Base-by-base conservation (phyloP, 2,888 invertebrate genomes). In the Acleris cristana region DNA sequence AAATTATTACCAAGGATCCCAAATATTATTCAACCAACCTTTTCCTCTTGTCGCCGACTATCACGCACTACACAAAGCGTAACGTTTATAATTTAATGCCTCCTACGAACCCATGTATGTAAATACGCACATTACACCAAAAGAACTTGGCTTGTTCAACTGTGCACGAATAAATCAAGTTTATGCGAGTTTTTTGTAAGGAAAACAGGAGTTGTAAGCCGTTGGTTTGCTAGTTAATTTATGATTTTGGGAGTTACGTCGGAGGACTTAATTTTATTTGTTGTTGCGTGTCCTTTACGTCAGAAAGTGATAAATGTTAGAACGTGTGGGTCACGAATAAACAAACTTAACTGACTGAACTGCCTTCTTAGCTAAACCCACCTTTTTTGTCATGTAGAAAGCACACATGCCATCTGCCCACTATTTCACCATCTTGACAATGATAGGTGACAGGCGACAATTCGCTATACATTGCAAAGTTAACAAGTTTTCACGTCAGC, bases 61-160 rank as follows among this genome's bases (percentile, higher is more conserved):
- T 77, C 75, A 76, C 66, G 63, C 71, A 74, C 72, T 72, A 71
- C 72, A 70, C 73, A 73, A 70, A 78, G 72, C 76, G 75, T 76
- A 76, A 79, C 79, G 81, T 55, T 66, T 61, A 61, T 62, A 66
- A 66, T 62, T 45, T 52, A 62, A 65, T 61, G 40, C 49, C 23
- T 30, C 56, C 16, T 12, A 45, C 45, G 58, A 45, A 44, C 14
- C 40, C 26, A 34, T 49, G 62, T 87, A 87, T 88, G 85, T 86
- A 85, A 85, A 87, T 87, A 79, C 74, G 76, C 19, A 16, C 76
- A 86, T 83, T 82, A 81, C 81, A 80, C 83, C 81, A 78, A 79
- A 82, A 66, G 56, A 85, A 83, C 84, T 86, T 84, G 82, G 84
- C 82, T 80, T 76, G 70, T 74, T 76, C 75, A 72, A 75, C 76